Evolutionary conservation across 2,888 invertebrate species (phyloP).

Genomic region (Parascotia fuliginaria): DNA sequence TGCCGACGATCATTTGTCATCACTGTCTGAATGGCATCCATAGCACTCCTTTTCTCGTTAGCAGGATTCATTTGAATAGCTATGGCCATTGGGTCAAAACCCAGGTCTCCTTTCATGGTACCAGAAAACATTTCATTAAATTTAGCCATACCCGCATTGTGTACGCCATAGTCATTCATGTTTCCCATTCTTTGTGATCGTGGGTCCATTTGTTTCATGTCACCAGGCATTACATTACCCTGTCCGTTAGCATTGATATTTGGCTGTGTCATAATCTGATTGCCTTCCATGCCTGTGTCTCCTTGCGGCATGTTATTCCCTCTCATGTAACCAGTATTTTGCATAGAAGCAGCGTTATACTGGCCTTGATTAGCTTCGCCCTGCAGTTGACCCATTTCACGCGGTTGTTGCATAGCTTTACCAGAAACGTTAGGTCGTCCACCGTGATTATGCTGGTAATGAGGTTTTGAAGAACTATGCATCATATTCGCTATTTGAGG

Average conservation of each 20-base stretch:
- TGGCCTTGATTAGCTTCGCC: slow-evolving; percentile 30
- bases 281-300: slow-evolving; percentile 29
- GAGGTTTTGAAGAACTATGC: slow-evolving; percentile 33
- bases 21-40: slow-evolving; percentile 64
- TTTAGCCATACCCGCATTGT: slow-evolving; percentile 64
- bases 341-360: slow-evolving; percentile 24
- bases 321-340: slow-evolving; percentile 17
- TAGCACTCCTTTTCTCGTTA: slow-evolving; percentile 66
- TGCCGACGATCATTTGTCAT: slow-evolving; percentile 38
- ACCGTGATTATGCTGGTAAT: slow-evolving; percentile 19
- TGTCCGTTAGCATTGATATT: slow-evolving; percentile 39
- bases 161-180: slow-evolving; percentile 49
- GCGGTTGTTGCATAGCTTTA: slow-evolving; percentile 53
- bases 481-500: slow-evolving; percentile 71
- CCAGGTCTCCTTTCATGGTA: slow-evolving; percentile 67
- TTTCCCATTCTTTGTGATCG: slow-evolving; percentile 37
- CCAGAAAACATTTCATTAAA: slow-evolving; percentile 80
- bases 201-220: slow-evolving; percentile 43
- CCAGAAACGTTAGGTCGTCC: slow-evolving; percentile 28
- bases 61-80: slow-evolving; percentile 81
- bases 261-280: slow-evolving; percentile 45
- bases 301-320: slow-evolving; percentile 29
- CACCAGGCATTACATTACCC: slow-evolving; percentile 29
- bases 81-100: slow-evolving; percentile 79
- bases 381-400: slow-evolving; percentile 24